Base-by-base conservation (phyloP, 2,888 invertebrate genomes). In the Synergus japonicus region DNA sequence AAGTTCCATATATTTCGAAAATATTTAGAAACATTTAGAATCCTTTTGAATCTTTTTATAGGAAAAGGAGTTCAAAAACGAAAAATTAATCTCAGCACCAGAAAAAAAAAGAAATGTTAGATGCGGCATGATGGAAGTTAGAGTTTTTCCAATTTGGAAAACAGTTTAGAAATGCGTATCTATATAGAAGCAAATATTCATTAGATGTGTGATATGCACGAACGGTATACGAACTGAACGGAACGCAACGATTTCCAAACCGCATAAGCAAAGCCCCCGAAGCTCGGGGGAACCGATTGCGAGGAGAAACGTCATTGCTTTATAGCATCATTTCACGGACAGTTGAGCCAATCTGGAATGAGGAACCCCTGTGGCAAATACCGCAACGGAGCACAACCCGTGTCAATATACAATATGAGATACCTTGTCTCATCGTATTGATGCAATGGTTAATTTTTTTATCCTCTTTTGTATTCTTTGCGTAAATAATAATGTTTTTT, bases 231-330 rank as follows among this genome's bases (percentile, higher is more conserved):
- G 49, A 73, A 54, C 54, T 54, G 41, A 54, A 73, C 29, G 54
- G 54, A 73, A 73, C 73, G 54, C 73, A 73, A 37, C 54, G 73
- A 73, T 73, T 73, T 37, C 54, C 37, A 54, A 54, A 54, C 49
- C 37, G 73, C 37, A 54, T 54, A 73, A 73, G 54, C 73, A 37
- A 49, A 54, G 49, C 73, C 49, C 9, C 37, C 15, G 69, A 37
- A 73, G 69, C 69, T 49, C 54, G 7, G 37, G 13, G 69, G 54
- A 73, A 73, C 69, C 69, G 37, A 73, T 73, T 73, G 54, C 69
- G n/a, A 60, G 73, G 73, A 73, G 73, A 60, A 60, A 73, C 54
- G 49, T 73, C 73, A 73, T 73, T 73, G 73, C 73, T 73, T 73
- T 73, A 73, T 58, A 58, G 73, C 37, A 37, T 37, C 73, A 73